phyloP scores from a whole-genome alignment of 2,797 vertebrate genomes.

The Paramormyrops hopkinsi region DNA sequence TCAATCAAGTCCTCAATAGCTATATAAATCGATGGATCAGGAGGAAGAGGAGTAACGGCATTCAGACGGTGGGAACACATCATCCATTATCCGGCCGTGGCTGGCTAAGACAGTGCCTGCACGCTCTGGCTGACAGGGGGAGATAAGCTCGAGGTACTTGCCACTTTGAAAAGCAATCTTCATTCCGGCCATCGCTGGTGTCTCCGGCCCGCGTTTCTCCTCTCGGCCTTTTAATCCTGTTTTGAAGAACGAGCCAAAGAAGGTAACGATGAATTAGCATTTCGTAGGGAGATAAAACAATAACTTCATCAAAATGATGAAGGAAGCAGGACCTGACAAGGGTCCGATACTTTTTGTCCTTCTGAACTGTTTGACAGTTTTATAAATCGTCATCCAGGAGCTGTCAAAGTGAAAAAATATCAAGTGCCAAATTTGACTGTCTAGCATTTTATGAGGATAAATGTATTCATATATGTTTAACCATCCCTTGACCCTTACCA shows the following conservation, averaged over 20 bases:
- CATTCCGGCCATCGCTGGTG: constrained; percentile 59
- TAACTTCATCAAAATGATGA: neutral
- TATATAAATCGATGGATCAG: constrained; percentile 14
- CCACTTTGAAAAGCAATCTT: constrained; percentile 68
- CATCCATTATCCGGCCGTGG: neutral
- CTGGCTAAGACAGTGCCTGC: neutral
- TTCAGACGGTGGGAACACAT: constrained; percentile 9
- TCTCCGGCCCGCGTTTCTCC: constrained; percentile 20
- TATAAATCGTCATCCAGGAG: neutral
- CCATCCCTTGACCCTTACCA: neutral
- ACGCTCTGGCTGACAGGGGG: neutral
- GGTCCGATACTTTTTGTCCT: neutral
- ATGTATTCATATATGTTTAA: constrained; percentile 10
- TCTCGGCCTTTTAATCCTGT: constrained; percentile 45
- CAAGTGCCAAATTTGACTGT: neutral
- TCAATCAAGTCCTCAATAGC: constrained; percentile 13
- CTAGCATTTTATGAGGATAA: neutral
- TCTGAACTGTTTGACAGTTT: neutral
- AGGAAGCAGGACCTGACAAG: neutral
- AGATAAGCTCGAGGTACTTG: constrained; percentile 45
- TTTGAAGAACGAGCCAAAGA: constrained; percentile 23
- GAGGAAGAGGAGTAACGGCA: neutral
- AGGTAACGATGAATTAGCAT: neutral
- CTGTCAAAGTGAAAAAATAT: neutral
- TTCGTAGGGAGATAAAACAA: neutral